Evolutionary conservation across 1,140 invertebrate species (phyloP).

Genomic region (Aphaenogaster rudis): DNA sequence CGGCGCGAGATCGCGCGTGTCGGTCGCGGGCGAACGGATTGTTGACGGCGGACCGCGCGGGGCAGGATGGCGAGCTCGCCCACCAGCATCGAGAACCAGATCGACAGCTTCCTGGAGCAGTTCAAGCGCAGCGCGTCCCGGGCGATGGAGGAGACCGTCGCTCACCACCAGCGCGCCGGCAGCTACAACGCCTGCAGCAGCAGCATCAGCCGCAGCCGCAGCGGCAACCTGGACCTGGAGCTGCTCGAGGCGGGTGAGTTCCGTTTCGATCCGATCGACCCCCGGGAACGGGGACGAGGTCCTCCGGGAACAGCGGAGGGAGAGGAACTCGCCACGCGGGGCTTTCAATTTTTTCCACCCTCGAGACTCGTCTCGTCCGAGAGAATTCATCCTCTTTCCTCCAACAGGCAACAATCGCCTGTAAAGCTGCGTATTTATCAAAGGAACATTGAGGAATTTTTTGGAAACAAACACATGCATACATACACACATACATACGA

Average conservation of each 20-base stretch:
- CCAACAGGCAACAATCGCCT: not conserved
- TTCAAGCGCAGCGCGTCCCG: constrained; percentile 92
- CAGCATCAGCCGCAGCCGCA: constrained; percentile 83
- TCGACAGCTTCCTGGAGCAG: constrained; percentile 93
- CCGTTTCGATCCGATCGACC: constrained; percentile 1
- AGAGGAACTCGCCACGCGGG: not conserved
- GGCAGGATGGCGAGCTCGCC: constrained; percentile 89
- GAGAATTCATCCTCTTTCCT: not conserved
- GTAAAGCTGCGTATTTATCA: too few species aligned
- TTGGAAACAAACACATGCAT: too few species aligned
- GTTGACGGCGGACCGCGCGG: constrained; percentile 15
- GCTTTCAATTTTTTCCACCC: not conserved
- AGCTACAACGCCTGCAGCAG: constrained; percentile 81
- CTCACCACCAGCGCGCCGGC: constrained; percentile 68
- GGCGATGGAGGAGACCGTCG: constrained; percentile 89
- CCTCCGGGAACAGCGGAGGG: not conserved
- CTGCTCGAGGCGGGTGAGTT: constrained; percentile 84
- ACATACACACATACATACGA: too few species aligned
- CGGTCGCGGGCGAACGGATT: not conserved
- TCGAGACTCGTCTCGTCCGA: not conserved
- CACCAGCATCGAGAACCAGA: constrained; percentile 92
- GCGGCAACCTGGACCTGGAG: constrained; percentile 84
- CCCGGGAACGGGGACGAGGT: not conserved
- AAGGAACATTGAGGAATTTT: too few species aligned
- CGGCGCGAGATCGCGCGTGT: constrained; percentile 60